Evolutionary conservation across 1,140 invertebrate genomes (phyloP).

Genomic region (Lanistes nyassanus): DNA sequence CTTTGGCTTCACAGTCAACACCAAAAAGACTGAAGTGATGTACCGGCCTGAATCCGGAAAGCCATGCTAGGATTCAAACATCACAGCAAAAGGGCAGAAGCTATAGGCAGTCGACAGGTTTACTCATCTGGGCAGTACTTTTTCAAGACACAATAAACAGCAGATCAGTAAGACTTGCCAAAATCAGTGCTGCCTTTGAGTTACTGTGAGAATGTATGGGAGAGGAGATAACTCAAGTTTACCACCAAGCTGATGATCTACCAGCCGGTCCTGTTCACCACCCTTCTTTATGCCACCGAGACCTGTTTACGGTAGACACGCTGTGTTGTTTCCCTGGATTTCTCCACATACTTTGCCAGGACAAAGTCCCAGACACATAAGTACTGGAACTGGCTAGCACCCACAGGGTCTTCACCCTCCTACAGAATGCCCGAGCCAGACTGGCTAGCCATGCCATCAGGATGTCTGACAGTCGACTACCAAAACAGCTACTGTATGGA

Average conservation of each 20-base stretch:
- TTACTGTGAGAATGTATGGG: neutral
- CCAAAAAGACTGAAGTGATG: constrained; percentile 37
- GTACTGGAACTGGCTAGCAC: neutral
- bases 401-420: neutral
- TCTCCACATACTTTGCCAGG: constrained; percentile 23
- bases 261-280: constrained; percentile 24
- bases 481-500: constrained; percentile 15
- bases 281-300: constrained; percentile 30
- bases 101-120: constrained; percentile 23
- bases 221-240: neutral
- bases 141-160: constrained; percentile 26
- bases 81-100: constrained; percentile 11
- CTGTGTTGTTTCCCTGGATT: constrained; percentile 20
- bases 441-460: constrained; percentile 7
- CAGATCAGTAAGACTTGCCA: constrained; percentile 22
- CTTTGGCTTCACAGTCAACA: constrained; percentile 39
- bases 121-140: constrained; percentile 27
- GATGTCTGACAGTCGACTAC: neutral
- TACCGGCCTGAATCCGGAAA: constrained; percentile 18
- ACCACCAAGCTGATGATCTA: constrained; percentile 26
- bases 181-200: constrained; percentile 26
- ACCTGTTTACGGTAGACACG: constrained; percentile 27
- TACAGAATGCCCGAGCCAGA: neutral
- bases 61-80: constrained; percentile 28
- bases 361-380: constrained; percentile 25